A percentile compares a stretch with the other conserved stretches of the same genome.
phyloP scores from a whole-genome alignment of 2,113 vertebrate genomes.

The Periophthalmodon schlosseri region DNA sequence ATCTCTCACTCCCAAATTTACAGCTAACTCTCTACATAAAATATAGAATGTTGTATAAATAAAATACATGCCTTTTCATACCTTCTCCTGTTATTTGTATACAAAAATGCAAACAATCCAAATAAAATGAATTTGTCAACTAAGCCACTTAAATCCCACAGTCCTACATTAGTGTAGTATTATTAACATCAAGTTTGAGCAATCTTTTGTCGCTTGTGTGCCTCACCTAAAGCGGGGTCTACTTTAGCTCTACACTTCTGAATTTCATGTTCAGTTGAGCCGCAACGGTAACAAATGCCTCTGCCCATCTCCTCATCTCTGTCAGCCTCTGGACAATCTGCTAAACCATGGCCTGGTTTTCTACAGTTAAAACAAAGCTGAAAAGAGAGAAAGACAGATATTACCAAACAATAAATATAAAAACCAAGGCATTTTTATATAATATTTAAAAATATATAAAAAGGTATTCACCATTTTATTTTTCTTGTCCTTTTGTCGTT shows the following conservation, averaged over 20 bases:
- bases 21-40: too few relatives aligned
- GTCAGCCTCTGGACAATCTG: slow-evolving; percentile 89
- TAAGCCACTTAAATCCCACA: background rate
- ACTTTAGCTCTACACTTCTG: slow-evolving; percentile 87
- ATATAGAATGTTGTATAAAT: too few relatives aligned
- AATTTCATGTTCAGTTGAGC: slow-evolving; percentile 94
- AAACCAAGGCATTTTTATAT: background rate
- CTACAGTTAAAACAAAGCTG: slow-evolving; percentile 96
- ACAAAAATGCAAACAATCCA: too few relatives aligned
- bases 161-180: background rate
- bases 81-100: too few relatives aligned
- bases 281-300: slow-evolving; percentile 94
- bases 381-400: background rate
- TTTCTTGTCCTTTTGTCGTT: slow-evolving; percentile 84
- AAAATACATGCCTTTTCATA: too few relatives aligned
- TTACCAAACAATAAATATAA: background rate
- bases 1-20: too few relatives aligned
- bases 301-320: slow-evolving; percentile 87
- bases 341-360: slow-evolving; percentile 90
- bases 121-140: background rate
- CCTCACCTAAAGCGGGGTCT: slow-evolving; percentile 88
- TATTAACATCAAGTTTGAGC: background rate
- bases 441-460: background rate
- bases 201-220: background rate
- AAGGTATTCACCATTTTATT: slow-evolving; percentile 84